A percentile compares a stretch with the other conserved stretches of the same genome.
Conservation (phyloP, 2,113 vertebrate species). For the Caracal caracal region DNA sequence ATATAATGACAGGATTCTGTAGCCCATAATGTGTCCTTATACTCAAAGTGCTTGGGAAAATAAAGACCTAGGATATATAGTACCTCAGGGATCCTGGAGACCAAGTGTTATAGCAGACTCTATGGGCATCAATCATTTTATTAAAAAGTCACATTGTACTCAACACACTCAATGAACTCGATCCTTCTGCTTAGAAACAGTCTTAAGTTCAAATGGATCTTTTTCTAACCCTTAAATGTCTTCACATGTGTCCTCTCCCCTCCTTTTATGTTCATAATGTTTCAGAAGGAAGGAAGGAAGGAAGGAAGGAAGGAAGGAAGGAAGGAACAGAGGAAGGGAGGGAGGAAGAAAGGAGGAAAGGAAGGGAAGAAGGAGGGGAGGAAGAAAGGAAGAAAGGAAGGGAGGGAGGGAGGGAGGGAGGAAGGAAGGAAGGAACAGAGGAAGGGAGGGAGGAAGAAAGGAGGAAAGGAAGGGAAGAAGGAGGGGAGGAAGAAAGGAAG, state of each 20-base stretch:
- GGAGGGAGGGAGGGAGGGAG: accelerated
- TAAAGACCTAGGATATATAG: background rate
- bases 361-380: accelerated
- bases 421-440: accelerated
- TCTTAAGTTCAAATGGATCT: background rate
- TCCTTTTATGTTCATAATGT: background rate
- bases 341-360: accelerated
- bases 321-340: accelerated
- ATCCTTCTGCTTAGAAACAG: conserved; percentile 30
- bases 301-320: accelerated
- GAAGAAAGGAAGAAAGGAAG: accelerated
- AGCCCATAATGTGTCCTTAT: background rate
- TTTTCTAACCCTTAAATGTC: background rate
- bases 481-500: accelerated
- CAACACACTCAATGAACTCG: background rate
- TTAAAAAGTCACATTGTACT: conserved; percentile 29
- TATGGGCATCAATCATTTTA: background rate
- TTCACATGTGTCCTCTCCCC: background rate
- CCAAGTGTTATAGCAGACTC: background rate
- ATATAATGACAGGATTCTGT: background rate
- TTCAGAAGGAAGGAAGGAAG: background rate
- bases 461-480: accelerated
- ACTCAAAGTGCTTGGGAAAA: conserved; percentile 5
- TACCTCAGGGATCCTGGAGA: background rate
- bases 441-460: accelerated